Conservation (phyloP, 1,140 invertebrate genomes). For the Saccostrea echinata region DNA sequence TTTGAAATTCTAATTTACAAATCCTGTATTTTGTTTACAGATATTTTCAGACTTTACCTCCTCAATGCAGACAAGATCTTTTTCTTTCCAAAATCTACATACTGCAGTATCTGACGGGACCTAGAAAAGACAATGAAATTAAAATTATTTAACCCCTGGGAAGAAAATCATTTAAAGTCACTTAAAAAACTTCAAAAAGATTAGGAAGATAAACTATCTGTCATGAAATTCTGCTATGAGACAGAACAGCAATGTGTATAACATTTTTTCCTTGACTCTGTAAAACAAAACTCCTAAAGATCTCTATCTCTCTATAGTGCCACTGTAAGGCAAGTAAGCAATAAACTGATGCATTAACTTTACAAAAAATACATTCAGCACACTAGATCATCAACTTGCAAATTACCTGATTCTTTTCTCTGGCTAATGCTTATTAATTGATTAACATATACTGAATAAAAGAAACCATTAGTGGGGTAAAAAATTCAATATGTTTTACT, state of each 20-base stretch:
- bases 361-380: not conserved
- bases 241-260: not conserved
- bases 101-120: not conserved
- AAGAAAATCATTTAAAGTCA: constrained; percentile 27
- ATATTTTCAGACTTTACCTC: not conserved
- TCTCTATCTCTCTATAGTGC: not conserved
- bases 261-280: constrained; percentile 13
- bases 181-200: constrained; percentile 34
- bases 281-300: constrained; percentile 28
- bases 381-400: constrained; percentile 13
- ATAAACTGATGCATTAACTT: constrained; percentile 36
- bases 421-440: constrained; percentile 29
- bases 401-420: not conserved
- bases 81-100: not conserved
- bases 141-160: constrained; percentile 28
- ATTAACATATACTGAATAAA: not conserved
- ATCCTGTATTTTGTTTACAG: not conserved
- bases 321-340: constrained; percentile 24
- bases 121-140: constrained; percentile 1
- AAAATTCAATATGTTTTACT: constrained; percentile 17
- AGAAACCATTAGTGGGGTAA: not conserved
- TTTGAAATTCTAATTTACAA: not conserved
- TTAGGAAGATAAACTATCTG: not conserved
- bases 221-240: constrained; percentile 12
- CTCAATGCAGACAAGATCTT: not conserved